phyloP scores from a whole-genome alignment of 1,140 invertebrate species.

The Sminthurides bifidus region DNA sequence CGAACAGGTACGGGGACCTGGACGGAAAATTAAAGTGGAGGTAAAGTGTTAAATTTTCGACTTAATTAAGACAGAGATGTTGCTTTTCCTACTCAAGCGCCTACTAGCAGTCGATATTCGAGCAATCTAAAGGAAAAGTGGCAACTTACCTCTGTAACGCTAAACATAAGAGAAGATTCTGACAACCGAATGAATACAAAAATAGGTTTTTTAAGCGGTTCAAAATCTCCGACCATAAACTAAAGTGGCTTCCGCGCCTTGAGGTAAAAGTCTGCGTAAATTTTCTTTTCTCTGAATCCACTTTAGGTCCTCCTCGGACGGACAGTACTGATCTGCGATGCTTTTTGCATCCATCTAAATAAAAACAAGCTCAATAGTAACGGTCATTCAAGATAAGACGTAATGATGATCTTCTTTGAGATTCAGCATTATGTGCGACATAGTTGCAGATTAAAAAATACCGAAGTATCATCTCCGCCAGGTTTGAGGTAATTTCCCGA shows the following conservation, averaged over 20 bases:
- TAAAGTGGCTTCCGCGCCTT: conserved; percentile 71
- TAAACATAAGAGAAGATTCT: conserved; percentile 68
- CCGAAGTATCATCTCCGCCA: not conserved
- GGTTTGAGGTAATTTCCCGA: conserved; percentile 27
- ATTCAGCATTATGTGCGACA: too few species aligned
- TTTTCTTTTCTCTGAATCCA: conserved; percentile 19
- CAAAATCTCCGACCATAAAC: conserved; percentile 81
- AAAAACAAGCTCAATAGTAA: not conserved
- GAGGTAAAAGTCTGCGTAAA: conserved; percentile 45
- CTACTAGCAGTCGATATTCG: too few species aligned
- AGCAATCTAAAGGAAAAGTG: too few species aligned
- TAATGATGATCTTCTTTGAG: too few species aligned
- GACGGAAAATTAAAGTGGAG: too few species aligned
- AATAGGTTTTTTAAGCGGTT: conserved; percentile 75
- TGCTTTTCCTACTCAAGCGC: too few species aligned
- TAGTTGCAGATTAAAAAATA: too few species aligned
- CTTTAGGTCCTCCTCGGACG: conserved; percentile 25
- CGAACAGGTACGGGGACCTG: conserved; percentile 62
- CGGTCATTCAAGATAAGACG: too few species aligned
- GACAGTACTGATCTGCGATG: conserved; percentile 10
- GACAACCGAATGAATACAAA: conserved; percentile 87
- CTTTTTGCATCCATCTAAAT: conserved; percentile 7
- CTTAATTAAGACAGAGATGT: too few species aligned
- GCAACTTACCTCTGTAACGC: conserved; percentile 61
- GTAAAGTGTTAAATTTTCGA: not conserved